phyloP scores from a whole-genome alignment of 2,888 invertebrate species.

The Xestia sexstrigata region DNA sequence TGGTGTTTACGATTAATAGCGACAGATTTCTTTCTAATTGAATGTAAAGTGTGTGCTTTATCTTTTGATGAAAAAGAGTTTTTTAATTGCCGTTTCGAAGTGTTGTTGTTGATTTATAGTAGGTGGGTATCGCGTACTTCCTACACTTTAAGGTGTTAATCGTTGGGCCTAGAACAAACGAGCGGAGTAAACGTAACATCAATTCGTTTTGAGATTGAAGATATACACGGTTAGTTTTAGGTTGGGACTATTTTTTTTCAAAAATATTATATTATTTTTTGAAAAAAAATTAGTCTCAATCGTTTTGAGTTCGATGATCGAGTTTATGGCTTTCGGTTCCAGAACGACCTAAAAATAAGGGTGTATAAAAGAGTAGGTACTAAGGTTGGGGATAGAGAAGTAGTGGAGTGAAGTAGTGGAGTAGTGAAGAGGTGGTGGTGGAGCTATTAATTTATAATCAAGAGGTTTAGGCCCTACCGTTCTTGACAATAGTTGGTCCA shows the following conservation, averaged over 20 bases:
- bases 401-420: too few relatives aligned
- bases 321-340: too few relatives aligned
- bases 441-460: not conserved
- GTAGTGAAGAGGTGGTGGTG: too few relatives aligned
- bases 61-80: constrained; percentile 30
- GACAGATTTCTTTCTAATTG: constrained; percentile 62
- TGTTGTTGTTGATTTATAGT: constrained; percentile 38
- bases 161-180: not conserved
- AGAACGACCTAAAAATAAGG: too few relatives aligned
- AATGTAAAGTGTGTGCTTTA: constrained; percentile 47
- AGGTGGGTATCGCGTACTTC: not conserved
- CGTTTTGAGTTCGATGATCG: too few relatives aligned
- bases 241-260: too few relatives aligned
- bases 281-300: too few relatives aligned
- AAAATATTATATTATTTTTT: too few relatives aligned
- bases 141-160: constrained; percentile 16
- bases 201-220: not conserved
- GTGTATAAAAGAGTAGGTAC: too few relatives aligned
- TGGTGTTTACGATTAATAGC: constrained; percentile 59
- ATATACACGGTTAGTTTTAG: too few relatives aligned
- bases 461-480: not conserved
- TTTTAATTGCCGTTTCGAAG: constrained; percentile 22
- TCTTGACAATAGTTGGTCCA: not conserved
- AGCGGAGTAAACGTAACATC: not conserved
- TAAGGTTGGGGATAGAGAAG: not conserved